These are phyloP conservation scores for Toxotes lorentzi DNA, from an alignment of 2,797 vertebrate species.

Conservation along the genomic window DNA sequence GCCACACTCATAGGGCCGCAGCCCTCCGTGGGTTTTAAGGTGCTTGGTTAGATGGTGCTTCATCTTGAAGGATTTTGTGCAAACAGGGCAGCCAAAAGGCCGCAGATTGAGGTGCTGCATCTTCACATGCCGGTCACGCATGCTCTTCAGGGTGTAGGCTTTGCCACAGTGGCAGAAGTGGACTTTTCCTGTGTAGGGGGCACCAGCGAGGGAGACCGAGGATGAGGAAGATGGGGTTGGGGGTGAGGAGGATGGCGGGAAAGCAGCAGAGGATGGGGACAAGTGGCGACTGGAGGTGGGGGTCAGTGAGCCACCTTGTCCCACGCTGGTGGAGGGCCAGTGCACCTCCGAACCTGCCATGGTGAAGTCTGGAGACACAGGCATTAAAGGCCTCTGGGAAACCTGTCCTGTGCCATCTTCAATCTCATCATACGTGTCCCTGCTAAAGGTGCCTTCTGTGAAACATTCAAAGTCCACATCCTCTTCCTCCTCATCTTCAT, in stretches of 20 bases:
- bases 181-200: slow-evolving; percentile 86
- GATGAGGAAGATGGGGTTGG: slow-evolving; percentile 83
- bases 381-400: slow-evolving; percentile 83
- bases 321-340: slow-evolving; percentile 72
- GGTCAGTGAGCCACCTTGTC: slow-evolving; percentile 56
- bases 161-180: slow-evolving; percentile 97
- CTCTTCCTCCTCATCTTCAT: slow-evolving; percentile 82
- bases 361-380: slow-evolving; percentile 77
- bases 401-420: slow-evolving; percentile 85
- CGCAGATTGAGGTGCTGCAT: slow-evolving; percentile 97
- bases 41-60: slow-evolving; percentile 97
- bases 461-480: slow-evolving; percentile 85
- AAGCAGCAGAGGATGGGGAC: slow-evolving; percentile 73
- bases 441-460: slow-evolving; percentile 77
- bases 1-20: slow-evolving; percentile 91
- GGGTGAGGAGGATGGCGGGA: slow-evolving; percentile 72
- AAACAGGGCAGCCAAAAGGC: slow-evolving; percentile 93
- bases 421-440: slow-evolving; percentile 83
- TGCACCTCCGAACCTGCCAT: slow-evolving; percentile 66
- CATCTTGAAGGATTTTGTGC: slow-evolving; percentile 96
- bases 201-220: slow-evolving; percentile 76
- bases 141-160: slow-evolving; percentile 94
- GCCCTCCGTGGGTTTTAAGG: slow-evolving; percentile 94
- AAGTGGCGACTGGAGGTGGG: slow-evolving; percentile 69
- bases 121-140: slow-evolving; percentile 96